These are phyloP conservation scores for Pantherophis vulpinus DNA, from an alignment of 2,797 vertebrate genomes.

Conservation along the genomic window DNA sequence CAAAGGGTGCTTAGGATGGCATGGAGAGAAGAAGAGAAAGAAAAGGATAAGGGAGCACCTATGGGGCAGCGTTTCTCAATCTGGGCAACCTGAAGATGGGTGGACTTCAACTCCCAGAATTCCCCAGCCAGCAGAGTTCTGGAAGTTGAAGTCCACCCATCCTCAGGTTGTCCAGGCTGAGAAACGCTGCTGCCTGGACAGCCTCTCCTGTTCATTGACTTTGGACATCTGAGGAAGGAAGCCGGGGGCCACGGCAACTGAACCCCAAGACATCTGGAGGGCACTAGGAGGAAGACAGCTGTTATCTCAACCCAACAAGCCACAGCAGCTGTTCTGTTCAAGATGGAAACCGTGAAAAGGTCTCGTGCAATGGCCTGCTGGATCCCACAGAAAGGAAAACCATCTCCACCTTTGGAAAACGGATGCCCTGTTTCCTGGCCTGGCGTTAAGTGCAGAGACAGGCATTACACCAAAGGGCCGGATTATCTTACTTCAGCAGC, in stretches of 20 bases:
- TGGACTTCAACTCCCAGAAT: background rate
- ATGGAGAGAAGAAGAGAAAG: background rate
- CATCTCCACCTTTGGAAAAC: background rate
- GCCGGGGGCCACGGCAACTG: background rate
- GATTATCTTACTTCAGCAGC: conserved; percentile 83
- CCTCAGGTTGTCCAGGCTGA: background rate
- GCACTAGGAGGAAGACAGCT: background rate
- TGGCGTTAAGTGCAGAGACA: background rate
- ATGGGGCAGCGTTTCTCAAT: background rate
- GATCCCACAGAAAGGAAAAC: background rate
- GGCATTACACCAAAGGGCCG: background rate
- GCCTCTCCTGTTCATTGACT: background rate
- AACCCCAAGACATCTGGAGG: background rate
- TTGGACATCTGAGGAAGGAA: background rate
- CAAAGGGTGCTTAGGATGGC: background rate
- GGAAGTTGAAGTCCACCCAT: background rate
- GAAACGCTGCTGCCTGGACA: background rate
- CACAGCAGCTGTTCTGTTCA: background rate
- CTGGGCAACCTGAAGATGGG: background rate
- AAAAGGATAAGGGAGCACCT: background rate
- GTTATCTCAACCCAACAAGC: background rate
- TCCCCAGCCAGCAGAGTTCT: background rate
- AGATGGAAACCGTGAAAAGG: background rate
- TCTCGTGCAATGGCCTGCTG: background rate
- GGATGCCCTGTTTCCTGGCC: background rate